Conservation (phyloP, 1,140 invertebrate genomes). For the Polypedilum pembai region DNA sequence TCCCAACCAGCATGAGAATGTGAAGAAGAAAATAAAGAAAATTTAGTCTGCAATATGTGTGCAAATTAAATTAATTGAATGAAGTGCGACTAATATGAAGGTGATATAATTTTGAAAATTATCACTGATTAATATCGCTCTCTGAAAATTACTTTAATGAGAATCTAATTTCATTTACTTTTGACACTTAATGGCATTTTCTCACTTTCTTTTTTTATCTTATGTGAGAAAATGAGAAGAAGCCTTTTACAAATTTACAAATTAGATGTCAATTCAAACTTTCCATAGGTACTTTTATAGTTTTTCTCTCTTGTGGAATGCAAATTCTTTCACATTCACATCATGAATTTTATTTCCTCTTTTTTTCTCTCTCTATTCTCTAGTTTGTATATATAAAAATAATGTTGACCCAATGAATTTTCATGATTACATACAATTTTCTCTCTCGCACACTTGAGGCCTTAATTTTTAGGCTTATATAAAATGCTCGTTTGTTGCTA, state of each 20-base stretch:
- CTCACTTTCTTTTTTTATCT: too few species aligned
- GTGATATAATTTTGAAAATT: too few species aligned
- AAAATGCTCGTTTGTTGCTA: neutral
- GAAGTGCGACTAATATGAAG: too few species aligned
- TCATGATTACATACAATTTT: slow-evolving; percentile 19
- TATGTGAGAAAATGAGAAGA: too few species aligned
- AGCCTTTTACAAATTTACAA: neutral
- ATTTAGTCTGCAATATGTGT: too few species aligned
- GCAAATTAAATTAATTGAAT: too few species aligned
- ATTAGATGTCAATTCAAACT: slow-evolving; percentile 4
- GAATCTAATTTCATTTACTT: too few species aligned
- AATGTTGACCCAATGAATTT: slow-evolving; percentile 12
- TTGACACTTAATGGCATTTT: too few species aligned
- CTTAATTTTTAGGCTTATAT: slow-evolving; percentile 10
- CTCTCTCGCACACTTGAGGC: neutral
- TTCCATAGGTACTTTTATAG: neutral
- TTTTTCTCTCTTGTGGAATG: neutral
- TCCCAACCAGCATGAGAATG: too few species aligned
- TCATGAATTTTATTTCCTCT: neutral
- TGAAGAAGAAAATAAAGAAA: too few species aligned
- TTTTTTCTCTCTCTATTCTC: neutral
- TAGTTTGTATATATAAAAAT: neutral
- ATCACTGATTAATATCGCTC: too few species aligned
- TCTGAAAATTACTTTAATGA: too few species aligned
- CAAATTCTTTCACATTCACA: neutral